A percentile compares a stretch with the other conserved stretches of the same genome.
These are phyloP conservation scores for Epizoanthus illoricatus DNA, from an alignment of 92 coral and sea anemone species.

Conservation along the genomic window DNA sequence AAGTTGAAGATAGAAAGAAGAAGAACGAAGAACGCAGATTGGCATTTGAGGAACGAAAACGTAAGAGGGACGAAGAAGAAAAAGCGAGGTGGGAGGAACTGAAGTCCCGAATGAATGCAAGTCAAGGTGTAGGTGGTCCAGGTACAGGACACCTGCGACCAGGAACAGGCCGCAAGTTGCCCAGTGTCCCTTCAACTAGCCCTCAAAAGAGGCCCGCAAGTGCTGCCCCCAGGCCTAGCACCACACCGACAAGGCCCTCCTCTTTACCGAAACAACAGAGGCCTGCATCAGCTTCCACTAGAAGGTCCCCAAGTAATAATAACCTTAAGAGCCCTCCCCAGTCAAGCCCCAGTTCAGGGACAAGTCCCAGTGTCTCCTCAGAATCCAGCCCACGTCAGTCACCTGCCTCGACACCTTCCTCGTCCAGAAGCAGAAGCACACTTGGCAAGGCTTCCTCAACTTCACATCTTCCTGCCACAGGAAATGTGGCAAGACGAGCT, in stretches of 20 bases:
- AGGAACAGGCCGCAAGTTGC: constrained; percentile 88
- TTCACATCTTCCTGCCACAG: constrained; percentile 47
- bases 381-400: constrained; percentile 75
- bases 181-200: constrained; percentile 67
- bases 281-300: constrained; percentile 53
- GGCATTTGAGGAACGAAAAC: constrained; percentile 91
- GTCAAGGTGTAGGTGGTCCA: constrained; percentile 30
- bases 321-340: constrained; percentile 41
- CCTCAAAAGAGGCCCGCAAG: constrained; percentile 71
- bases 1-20: constrained; percentile 78
- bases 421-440: constrained; percentile 50
- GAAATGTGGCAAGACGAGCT: constrained; percentile 50
- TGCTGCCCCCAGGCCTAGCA: constrained; percentile 42
- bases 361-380: constrained; percentile 61
- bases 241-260: constrained; percentile 55
- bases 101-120: constrained; percentile 64
- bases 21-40: constrained; percentile 87
- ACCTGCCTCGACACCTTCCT: constrained; percentile 60
- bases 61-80: constrained; percentile 77
- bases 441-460: constrained; percentile 55
- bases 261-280: constrained; percentile 69
- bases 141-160: constrained; percentile 48
- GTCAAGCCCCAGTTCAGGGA: constrained; percentile 56
- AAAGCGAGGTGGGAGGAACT: constrained; percentile 66
- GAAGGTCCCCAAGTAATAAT: constrained; percentile 42